Conservation (phyloP, 2,113 vertebrate genomes). For the Chinchilla lanigera region DNA sequence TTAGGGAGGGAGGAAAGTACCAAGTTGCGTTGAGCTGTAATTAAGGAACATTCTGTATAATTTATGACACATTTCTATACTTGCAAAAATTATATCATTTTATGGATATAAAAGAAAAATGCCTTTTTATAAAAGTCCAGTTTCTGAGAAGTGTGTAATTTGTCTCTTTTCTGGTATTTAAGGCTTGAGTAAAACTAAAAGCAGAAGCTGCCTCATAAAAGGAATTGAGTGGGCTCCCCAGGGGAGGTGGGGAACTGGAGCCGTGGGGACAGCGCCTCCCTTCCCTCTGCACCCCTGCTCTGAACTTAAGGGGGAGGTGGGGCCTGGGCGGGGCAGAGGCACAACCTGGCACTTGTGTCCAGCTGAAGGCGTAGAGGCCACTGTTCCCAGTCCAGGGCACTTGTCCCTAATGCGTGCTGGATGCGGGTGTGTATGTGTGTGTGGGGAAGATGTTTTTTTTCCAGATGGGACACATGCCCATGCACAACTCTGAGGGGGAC, state of each 20-base stretch:
- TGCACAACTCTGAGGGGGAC: not conserved
- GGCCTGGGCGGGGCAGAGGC: fast-evolving
- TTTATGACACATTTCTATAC: slow-evolving; percentile 86
- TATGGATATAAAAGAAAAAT: slow-evolving; percentile 81
- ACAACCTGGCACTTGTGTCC: not conserved
- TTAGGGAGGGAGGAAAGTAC: slow-evolving; percentile 72
- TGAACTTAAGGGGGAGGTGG: not conserved
- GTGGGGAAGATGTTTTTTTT: not conserved
- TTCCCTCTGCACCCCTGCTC: fast-evolving
- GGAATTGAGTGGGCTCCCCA: not conserved
- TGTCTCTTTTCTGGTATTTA: slow-evolving; percentile 62
- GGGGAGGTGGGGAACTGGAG: fast-evolving
- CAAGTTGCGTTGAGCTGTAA: slow-evolving; percentile 74
- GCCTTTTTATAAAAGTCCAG: slow-evolving; percentile 75
- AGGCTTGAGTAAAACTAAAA: not conserved
- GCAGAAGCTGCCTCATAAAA: not conserved
- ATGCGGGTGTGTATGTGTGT: not conserved
- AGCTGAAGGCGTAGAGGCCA: not conserved
- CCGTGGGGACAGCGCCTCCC: fast-evolving
- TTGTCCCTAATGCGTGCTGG: fast-evolving
- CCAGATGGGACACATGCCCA: not conserved
- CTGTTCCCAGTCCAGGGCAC: not conserved
- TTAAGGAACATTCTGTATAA: slow-evolving; percentile 81
- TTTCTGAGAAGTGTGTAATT: slow-evolving; percentile 75
- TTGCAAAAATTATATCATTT: slow-evolving; percentile 84